Evolutionary conservation across 1,140 invertebrate genomes (phyloP).

Genomic region (Formica exsecta): DNA sequence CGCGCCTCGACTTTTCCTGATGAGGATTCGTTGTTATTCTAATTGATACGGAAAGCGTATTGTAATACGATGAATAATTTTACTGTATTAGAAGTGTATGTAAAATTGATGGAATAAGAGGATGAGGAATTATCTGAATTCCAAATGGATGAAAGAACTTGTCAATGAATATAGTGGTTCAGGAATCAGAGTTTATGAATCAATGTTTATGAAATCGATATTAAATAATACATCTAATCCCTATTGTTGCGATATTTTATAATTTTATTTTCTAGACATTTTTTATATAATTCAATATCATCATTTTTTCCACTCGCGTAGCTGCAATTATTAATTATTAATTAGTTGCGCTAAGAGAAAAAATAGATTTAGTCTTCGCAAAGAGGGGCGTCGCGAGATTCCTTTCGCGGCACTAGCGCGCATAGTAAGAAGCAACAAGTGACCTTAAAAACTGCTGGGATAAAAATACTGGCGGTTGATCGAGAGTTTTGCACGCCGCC

Average conservation of each 20-base stretch:
- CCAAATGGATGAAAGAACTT: not conserved
- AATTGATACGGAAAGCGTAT: slow-evolving; percentile 29
- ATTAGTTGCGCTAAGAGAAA: slow-evolving; percentile 12
- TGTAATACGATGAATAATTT: slow-evolving; percentile 26
- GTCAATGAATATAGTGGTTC: not conserved
- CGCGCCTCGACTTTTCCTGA: slow-evolving; percentile 23
- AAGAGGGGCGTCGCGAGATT: slow-evolving; percentile 32
- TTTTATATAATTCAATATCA: too few species aligned
- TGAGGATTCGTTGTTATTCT: slow-evolving; percentile 20
- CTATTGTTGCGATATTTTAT: not conserved
- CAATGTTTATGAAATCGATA: not conserved
- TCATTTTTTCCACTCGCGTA: not conserved
- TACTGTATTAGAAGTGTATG: not conserved
- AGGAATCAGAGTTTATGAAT: not conserved
- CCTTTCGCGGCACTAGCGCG: slow-evolving; percentile 21
- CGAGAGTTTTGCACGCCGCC: slow-evolving; percentile 83
- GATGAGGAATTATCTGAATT: not conserved
- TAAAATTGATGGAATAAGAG: not conserved
- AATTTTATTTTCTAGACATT: too few species aligned
- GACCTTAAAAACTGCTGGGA: slow-evolving; percentile 82
- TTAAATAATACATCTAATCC: not conserved
- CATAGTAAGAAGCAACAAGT: slow-evolving; percentile 86
- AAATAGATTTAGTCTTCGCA: slow-evolving; percentile 2
- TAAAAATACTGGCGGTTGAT: slow-evolving; percentile 85
- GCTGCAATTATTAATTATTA: not conserved